Base-by-base conservation (phyloP, 2,888 invertebrate species). In the Drymonia ruficornis region DNA sequence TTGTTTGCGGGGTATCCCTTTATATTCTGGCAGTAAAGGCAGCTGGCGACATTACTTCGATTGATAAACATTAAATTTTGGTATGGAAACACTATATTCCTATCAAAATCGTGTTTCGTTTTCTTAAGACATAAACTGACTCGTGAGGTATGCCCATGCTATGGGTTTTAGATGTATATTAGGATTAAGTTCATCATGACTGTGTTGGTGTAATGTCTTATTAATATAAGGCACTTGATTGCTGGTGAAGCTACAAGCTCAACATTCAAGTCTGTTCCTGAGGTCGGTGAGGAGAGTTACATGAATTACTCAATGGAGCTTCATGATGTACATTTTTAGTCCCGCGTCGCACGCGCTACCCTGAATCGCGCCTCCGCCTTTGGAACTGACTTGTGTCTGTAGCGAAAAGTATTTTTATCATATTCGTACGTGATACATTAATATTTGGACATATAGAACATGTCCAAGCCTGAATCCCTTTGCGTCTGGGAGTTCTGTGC, bases 1-100 rank as follows among this genome's bases (percentile, higher is more conserved):
- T 11, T 11, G 11, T 31, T 31, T 31, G 11, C 11, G 3, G 11
- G 11, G 3, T 1, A 11, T 31, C 3, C 23, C 7, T 23, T 4
- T 23, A 23, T 31, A 7, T 31, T 7, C 9, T 12, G 2, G 31
- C 31, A 31, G 36, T 36, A 13, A 40, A 9, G 16, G 40, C 40
- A 40, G 40, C 40, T 40, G 40, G 40, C 40, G 8, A 40, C 40
- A 40, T 40, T 40, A 40, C 40, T 40, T 40, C 16, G 16, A 40
- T 16, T 40, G 36, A 36, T n/a, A 36, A 3, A 36, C 36, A 36
- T n/a, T 36, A 36, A n/a, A 15, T 40, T 16, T 16, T 16, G 40
- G 40, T 40, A 9, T 16, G 40, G 40, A 16, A 40, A 40, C 9
- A 40, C n/a, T n/a, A 36, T 36, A 16, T 40, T 40, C 40, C 16